Conservation (phyloP, 2,888 invertebrate species). For the Idaea straminata region DNA sequence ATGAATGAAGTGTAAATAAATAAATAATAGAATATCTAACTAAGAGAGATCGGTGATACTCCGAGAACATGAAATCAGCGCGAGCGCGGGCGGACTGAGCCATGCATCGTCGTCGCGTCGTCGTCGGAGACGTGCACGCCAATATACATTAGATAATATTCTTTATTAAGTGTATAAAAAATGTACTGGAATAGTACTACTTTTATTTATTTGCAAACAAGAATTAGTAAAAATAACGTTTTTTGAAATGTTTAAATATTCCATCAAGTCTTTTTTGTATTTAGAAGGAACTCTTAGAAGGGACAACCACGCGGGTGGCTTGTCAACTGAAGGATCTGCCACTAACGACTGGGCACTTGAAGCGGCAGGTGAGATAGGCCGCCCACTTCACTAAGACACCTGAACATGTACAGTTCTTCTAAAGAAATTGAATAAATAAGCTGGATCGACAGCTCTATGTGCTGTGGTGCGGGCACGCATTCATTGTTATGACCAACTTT, state of each 20-base stretch:
- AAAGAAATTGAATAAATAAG: constrained; percentile 41
- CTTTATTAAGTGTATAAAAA: too few relatives aligned
- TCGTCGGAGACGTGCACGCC: too few relatives aligned
- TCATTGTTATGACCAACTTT: constrained; percentile 54
- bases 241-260: not conserved
- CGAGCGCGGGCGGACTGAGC: too few relatives aligned
- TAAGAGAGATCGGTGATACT: not conserved
- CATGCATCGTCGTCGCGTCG: too few relatives aligned
- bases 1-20: constrained; percentile 32
- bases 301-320: constrained; percentile 39
- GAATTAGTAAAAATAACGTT: not conserved
- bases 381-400: constrained; percentile 45
- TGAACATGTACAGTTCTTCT: constrained; percentile 31
- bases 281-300: constrained; percentile 8
- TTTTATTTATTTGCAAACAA: not conserved
- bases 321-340: constrained; percentile 26
- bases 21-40: constrained; percentile 6
- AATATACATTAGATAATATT: too few relatives aligned
- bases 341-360: constrained; percentile 26
- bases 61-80: not conserved
- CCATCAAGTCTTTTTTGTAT: not conserved
- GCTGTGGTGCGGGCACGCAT: constrained; percentile 39
- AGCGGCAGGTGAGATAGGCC: constrained; percentile 23
- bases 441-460: constrained; percentile 44
- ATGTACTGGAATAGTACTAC: not conserved